phyloP scores from a whole-genome alignment of 2,113 vertebrate species.

The Phalacrocorax brasilianus region DNA sequence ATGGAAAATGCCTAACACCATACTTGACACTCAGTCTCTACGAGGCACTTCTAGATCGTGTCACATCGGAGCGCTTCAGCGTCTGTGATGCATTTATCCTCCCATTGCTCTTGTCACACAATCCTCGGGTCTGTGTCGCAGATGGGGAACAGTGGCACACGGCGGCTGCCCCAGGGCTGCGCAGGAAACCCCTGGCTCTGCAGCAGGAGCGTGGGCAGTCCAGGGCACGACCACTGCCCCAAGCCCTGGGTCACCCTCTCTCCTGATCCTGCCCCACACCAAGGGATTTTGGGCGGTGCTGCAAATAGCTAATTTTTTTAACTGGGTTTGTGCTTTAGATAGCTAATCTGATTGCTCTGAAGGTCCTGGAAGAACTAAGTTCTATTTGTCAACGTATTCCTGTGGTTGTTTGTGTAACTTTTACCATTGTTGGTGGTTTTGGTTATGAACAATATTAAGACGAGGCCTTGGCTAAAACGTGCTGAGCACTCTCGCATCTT shows the following conservation, averaged over 20 bases:
- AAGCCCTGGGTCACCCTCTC: neutral
- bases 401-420: neutral
- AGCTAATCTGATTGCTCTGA: neutral
- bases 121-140: neutral
- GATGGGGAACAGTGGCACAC: neutral
- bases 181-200: neutral
- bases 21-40: neutral
- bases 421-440: neutral
- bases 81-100: neutral
- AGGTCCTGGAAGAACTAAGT: neutral
- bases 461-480: rapidly evolving
- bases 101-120: neutral
- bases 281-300: neutral
- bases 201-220: neutral
- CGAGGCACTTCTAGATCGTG: neutral
- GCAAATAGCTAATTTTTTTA: neutral
- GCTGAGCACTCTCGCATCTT: neutral
- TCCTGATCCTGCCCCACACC: neutral
- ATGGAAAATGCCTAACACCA: neutral
- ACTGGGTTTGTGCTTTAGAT: neutral
- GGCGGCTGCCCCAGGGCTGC: neutral
- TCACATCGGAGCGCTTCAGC: neutral
- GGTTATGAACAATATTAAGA: neutral
- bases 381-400: neutral
- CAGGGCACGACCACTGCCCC: neutral